phyloP scores from a whole-genome alignment of 1,140 invertebrate species.

The Trichonephila clavata region DNA sequence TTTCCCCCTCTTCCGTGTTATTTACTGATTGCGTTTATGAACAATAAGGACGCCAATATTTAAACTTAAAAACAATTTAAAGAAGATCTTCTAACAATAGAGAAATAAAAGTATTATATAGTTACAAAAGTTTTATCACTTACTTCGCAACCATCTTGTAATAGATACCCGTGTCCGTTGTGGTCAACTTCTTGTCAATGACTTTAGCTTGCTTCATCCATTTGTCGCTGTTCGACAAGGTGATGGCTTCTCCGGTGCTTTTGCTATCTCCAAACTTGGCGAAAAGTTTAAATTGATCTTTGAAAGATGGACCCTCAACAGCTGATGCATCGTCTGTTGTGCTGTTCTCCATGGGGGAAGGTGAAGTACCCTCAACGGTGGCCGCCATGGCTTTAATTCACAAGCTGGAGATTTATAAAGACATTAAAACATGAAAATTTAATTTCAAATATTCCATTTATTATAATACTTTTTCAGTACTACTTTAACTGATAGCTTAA shows the following conservation, averaged over 20 bases:
- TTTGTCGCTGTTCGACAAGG: slow-evolving; percentile 93
- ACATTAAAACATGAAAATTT: too few relatives aligned
- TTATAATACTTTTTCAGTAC: too few relatives aligned
- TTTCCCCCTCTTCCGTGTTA: too few relatives aligned
- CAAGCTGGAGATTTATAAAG: not conserved
- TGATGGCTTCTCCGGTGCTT: slow-evolving; percentile 92
- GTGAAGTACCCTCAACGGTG: slow-evolving; percentile 43
- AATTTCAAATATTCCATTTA: too few relatives aligned
- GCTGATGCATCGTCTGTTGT: not conserved
- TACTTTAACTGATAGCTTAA: too few relatives aligned
- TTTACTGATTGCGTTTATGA: too few relatives aligned
- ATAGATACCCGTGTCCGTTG: slow-evolving; percentile 92
- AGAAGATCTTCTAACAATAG: too few relatives aligned
- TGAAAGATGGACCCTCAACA: slow-evolving; percentile 78
- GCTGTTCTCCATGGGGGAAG: slow-evolving; percentile 12
- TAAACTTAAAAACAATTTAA: too few relatives aligned
- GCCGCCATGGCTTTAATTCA: slow-evolving; percentile 46
- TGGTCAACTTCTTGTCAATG: slow-evolving; percentile 92
- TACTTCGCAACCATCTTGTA: slow-evolving; percentile 92
- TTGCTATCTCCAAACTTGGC: slow-evolving; percentile 94
- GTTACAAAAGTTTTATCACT: slow-evolving; percentile 74
- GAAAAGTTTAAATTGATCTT: slow-evolving; percentile 85
- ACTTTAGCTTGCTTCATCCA: slow-evolving; percentile 97
- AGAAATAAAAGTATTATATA: not conserved
- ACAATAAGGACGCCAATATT: too few relatives aligned